Evolutionary conservation across 2,888 invertebrate species (phyloP).

Genomic region (Germaria angustata): DNA sequence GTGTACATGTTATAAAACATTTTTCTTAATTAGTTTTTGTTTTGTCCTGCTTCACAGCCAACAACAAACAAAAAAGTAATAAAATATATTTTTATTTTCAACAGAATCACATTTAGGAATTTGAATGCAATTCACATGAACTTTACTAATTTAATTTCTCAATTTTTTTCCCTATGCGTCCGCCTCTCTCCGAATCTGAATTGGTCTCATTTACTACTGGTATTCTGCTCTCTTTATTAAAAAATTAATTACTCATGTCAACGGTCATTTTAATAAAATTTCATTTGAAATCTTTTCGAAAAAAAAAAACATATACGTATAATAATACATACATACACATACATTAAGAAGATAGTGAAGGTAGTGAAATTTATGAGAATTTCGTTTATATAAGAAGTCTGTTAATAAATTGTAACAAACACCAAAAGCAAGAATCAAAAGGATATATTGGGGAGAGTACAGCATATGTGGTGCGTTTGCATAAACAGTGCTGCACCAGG

Average conservation of each 20-base stretch:
- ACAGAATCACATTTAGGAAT: background rate
- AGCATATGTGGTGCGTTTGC: too few species aligned
- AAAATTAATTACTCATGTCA: slow-evolving; percentile 28
- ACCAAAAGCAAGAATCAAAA: too few species aligned
- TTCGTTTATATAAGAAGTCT: too few species aligned
- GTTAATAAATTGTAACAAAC: too few species aligned
- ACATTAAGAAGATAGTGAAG: too few species aligned
- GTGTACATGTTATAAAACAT: slow-evolving; percentile 57
- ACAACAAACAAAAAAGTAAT: slow-evolving; percentile 2
- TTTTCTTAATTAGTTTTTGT: slow-evolving; percentile 60
- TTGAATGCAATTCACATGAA: slow-evolving; percentile 8
- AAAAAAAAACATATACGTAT: too few species aligned
- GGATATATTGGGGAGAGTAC: too few species aligned
- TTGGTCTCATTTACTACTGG: too few species aligned
- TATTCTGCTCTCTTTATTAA: background rate
- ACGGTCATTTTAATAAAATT: slow-evolving; percentile 47
- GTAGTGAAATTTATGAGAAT: too few species aligned
- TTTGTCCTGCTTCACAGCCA: slow-evolving; percentile 40
- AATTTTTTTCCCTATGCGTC: background rate
- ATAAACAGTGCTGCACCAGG: too few species aligned
- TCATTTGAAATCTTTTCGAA: background rate
- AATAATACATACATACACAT: too few species aligned
- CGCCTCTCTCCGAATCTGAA: too few species aligned
- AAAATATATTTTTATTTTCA: background rate
- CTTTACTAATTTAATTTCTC: slow-evolving; percentile 47